Conservation (phyloP, 1,140 invertebrate genomes). For the Drosophila parvula region DNA sequence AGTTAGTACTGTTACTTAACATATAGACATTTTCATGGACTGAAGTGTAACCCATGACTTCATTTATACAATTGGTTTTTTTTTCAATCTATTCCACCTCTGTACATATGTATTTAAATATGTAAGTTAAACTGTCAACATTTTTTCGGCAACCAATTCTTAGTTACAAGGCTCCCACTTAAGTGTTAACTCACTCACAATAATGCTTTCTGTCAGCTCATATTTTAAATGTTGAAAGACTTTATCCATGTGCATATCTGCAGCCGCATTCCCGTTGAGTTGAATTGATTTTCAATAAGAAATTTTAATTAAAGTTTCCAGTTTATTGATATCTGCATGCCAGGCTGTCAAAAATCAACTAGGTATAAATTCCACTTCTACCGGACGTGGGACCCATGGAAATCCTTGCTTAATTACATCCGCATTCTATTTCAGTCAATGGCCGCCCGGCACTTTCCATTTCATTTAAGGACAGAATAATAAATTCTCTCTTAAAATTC, state of each 20-base stretch:
- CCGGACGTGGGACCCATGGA: constrained; percentile 15
- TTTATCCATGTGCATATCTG: not conserved
- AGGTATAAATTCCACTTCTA: constrained; percentile 30
- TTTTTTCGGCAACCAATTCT: too few species aligned
- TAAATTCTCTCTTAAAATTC: constrained; percentile 78
- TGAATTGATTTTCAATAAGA: not conserved
- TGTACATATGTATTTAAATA: too few species aligned
- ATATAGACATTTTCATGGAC: too few species aligned
- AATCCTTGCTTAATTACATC: constrained; percentile 67
- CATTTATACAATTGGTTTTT: too few species aligned
- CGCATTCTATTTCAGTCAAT: constrained; percentile 28
- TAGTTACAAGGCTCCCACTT: too few species aligned
- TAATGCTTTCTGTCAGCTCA: too few species aligned
- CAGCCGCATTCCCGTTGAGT: not conserved
- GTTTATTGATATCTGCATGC: constrained; percentile 4
- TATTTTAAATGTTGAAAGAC: too few species aligned
- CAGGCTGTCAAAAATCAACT: constrained; percentile 17
- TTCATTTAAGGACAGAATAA: constrained; percentile 71
- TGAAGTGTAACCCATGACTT: too few species aligned
- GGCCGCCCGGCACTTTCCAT: constrained; percentile 67
- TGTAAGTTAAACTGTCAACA: too few species aligned
- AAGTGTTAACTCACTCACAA: too few species aligned
- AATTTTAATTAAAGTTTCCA: not conserved
- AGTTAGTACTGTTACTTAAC: too few species aligned
- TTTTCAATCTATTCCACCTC: too few species aligned